A percentile compares a stretch with the other conserved stretches of the same genome.
These are phyloP conservation scores for Neelides folsomi DNA, from an alignment of 2,888 invertebrate species.

Conservation along the genomic window DNA sequence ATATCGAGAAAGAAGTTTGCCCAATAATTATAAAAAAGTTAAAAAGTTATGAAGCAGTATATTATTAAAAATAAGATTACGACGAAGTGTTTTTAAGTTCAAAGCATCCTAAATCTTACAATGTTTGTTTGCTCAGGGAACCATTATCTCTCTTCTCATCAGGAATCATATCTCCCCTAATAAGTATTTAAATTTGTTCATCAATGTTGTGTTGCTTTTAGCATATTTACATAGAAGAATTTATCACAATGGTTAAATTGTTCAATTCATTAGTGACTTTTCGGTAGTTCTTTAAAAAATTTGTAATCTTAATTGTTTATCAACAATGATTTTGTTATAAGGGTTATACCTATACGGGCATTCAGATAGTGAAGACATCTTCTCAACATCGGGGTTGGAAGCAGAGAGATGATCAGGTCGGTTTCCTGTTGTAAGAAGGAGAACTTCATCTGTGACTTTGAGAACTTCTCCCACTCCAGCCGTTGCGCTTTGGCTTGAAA, in stretches of 20 bases:
- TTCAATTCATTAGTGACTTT: background rate
- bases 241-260: constrained; percentile 3
- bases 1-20: too few relatives aligned
- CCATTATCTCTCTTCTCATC: constrained; percentile 30
- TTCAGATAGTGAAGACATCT: constrained; percentile 25
- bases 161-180: constrained; percentile 32
- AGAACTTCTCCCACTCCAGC: constrained; percentile 26
- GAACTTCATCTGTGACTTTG: constrained; percentile 26
- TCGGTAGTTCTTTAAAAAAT: background rate
- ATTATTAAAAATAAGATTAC: constrained; percentile 5
- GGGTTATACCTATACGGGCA: constrained; percentile 29
- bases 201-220: background rate
- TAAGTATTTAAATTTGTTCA: constrained; percentile 5
- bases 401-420: constrained; percentile 25
- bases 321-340: background rate
- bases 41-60: background rate
- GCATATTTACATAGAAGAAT: background rate
- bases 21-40: background rate
- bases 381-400: constrained; percentile 26
- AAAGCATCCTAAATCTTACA: constrained; percentile 15
- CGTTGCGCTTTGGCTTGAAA: constrained; percentile 23
- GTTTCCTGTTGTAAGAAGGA: constrained; percentile 26
- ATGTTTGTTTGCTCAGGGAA: constrained; percentile 18
- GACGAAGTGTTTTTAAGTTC: background rate
- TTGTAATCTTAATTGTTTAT: background rate